Conservation (phyloP, 1,140 invertebrate genomes). For the Tachypleus tridentatus region DNA sequence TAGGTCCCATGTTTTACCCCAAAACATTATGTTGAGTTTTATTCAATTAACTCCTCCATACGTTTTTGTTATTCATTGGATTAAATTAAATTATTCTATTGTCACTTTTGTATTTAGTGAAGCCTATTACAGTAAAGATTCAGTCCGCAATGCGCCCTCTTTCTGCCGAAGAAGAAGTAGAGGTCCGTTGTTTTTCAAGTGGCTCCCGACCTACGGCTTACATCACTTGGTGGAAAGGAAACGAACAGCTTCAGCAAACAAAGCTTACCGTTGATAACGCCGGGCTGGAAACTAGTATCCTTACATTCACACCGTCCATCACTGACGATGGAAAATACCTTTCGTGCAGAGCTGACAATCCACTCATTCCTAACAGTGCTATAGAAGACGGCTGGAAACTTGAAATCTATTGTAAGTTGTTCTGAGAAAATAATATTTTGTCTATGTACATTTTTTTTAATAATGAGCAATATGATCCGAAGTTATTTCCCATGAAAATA, state of each 20-base stretch:
- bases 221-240: conserved; percentile 14
- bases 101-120: conserved; percentile 44
- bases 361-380: conserved; percentile 41
- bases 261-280: too few relatives aligned
- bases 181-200: conserved; percentile 66
- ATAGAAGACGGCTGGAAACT: conserved; percentile 56
- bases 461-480: too few relatives aligned
- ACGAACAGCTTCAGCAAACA: conserved; percentile 15
- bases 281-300: conserved; percentile 6
- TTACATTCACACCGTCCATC: conserved; percentile 8
- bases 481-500: too few relatives aligned
- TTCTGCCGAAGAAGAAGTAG: conserved; percentile 64
- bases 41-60: too few relatives aligned
- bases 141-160: conserved; percentile 61
- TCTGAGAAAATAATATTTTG: too few relatives aligned
- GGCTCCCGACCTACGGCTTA: conserved; percentile 12
- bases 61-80: too few relatives aligned
- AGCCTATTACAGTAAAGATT: conserved; percentile 63
- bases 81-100: too few relatives aligned
- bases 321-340: conserved; percentile 8
- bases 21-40: too few relatives aligned
- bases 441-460: too few relatives aligned
- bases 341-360: conserved; percentile 12
- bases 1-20: too few relatives aligned
- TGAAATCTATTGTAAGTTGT: conserved; percentile 44